Base-by-base conservation (phyloP, 2,113 vertebrate genomes). In the Hemiscyllium ocellatum region DNA sequence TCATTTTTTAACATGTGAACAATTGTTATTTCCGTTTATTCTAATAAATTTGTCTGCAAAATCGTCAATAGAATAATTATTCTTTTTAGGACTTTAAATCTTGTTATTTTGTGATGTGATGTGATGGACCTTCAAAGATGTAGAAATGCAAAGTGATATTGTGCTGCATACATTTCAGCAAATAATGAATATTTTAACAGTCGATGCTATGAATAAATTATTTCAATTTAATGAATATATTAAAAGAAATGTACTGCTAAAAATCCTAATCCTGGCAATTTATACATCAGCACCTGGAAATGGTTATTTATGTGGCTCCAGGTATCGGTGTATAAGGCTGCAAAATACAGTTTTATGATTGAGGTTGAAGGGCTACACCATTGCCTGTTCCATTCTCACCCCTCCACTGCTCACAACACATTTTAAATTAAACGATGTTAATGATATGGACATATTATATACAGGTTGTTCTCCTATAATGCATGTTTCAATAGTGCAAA, bases 181-280 rank as follows among this genome's bases (percentile, higher is more conserved):
- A 94, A 42, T 94, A 42, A 94, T 94, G n/a, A 69, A 68, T 89
- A 94, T 68, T 69, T 42, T 94, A n/a, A 66, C n/a, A 24, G 17
- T 94, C 69, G 29, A 33, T 91, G 65, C 50, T 13, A 89, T 91
- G 29, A 22, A 24, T 94, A 69, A 94, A 69, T 94, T 66, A 69
- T 69, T 94, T 94, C 61, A 94, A 24, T 69, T 69, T 42, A 94
- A 69, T 94, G 19, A 94, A 69, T 69, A 42, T 8, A 3, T 20
- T 69, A 69, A 20, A 94, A 65, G 65, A 37, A 91, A 42, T 94
- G 91, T 47, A 68, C 19, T 69, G 61, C 91, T 69, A n/a, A 20
- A 69, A 69, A 91, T 91, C 52, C 89, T 91, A 91, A 91, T 91
- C 29, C 61, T 56, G 15, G 2, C 65, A 94, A 19, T 69, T 69